Conservation (phyloP, 2,888 invertebrate species). For the Pediacus dermestoides region DNA sequence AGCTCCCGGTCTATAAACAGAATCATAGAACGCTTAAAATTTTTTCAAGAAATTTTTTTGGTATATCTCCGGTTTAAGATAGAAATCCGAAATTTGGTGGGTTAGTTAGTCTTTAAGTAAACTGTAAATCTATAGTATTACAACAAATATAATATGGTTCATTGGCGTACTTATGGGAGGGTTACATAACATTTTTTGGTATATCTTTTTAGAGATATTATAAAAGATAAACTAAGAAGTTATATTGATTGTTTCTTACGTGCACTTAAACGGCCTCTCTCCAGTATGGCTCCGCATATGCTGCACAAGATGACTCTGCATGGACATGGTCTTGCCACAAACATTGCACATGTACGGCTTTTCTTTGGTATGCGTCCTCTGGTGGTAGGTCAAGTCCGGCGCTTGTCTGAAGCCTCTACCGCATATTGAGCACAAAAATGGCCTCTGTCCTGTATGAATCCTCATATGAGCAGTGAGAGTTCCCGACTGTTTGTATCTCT, state of each 20-base stretch:
- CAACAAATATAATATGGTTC: too few relatives aligned
- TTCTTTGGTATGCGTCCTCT: constrained; percentile 39
- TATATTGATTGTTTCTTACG: constrained; percentile 28
- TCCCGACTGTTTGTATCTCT: constrained; percentile 39
- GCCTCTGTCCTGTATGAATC: constrained; percentile 38
- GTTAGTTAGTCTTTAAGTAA: too few relatives aligned
- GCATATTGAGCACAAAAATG: constrained; percentile 19
- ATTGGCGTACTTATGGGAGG: too few relatives aligned
- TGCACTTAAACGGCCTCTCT: constrained; percentile 38
- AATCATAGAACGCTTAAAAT: too few relatives aligned
- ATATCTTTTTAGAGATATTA: too few relatives aligned
- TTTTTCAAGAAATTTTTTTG: too few relatives aligned
- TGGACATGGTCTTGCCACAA: constrained; percentile 39
- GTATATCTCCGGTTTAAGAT: too few relatives aligned
- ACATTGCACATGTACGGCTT: constrained; percentile 39
- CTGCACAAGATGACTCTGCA: constrained; percentile 38
- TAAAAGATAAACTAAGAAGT: too few relatives aligned
- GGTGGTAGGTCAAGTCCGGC: constrained; percentile 38
- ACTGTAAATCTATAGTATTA: too few relatives aligned
- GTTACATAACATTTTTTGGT: too few relatives aligned
- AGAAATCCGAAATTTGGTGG: too few relatives aligned
- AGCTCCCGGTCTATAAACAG: too few relatives aligned
- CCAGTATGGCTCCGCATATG: constrained; percentile 40
- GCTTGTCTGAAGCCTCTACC: constrained; percentile 32
- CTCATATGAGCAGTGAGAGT: constrained; percentile 41